These are phyloP conservation scores for Cyclopterus lumpus DNA, from an alignment of 2,797 vertebrate genomes.

Conservation along the genomic window DNA sequence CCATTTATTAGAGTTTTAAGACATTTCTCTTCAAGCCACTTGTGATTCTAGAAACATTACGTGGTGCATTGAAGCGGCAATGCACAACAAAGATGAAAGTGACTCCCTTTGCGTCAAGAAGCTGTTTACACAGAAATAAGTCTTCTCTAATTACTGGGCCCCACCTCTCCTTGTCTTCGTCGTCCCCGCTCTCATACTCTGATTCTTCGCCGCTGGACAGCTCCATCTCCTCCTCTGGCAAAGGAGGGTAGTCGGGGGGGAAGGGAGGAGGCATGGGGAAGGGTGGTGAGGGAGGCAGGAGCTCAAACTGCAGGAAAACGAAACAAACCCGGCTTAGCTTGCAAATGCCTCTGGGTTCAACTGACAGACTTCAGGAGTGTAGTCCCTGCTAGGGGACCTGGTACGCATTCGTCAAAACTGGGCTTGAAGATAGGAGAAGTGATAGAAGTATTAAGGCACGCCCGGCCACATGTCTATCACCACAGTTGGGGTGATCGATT, in stretches of 20 bases:
- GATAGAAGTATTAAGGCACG: background rate
- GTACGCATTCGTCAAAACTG: background rate
- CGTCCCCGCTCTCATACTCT: constrained; percentile 94
- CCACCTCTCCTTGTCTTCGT: constrained; percentile 94
- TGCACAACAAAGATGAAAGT: background rate
- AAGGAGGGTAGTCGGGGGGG: constrained; percentile 91
- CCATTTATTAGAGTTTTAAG: constrained; percentile 14
- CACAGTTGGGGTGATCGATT: background rate
- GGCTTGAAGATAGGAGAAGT: background rate
- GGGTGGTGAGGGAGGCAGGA: constrained; percentile 80
- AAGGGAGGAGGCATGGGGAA: constrained; percentile 90
- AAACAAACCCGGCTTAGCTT: background rate
- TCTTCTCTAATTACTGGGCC: background rate
- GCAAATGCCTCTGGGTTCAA: background rate
- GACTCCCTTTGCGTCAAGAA: background rate
- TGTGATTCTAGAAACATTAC: background rate
- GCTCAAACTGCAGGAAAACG: constrained; percentile 84
- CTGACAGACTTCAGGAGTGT: background rate
- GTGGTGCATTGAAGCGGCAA: background rate
- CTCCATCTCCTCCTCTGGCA: constrained; percentile 89
- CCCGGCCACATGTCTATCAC: background rate
- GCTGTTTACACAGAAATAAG: background rate
- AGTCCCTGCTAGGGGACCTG: background rate
- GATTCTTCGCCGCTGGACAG: constrained; percentile 90
- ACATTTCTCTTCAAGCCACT: constrained; percentile 12